phyloP scores from a whole-genome alignment of 2,797 vertebrate species.

The Mionectes olivaceus region DNA sequence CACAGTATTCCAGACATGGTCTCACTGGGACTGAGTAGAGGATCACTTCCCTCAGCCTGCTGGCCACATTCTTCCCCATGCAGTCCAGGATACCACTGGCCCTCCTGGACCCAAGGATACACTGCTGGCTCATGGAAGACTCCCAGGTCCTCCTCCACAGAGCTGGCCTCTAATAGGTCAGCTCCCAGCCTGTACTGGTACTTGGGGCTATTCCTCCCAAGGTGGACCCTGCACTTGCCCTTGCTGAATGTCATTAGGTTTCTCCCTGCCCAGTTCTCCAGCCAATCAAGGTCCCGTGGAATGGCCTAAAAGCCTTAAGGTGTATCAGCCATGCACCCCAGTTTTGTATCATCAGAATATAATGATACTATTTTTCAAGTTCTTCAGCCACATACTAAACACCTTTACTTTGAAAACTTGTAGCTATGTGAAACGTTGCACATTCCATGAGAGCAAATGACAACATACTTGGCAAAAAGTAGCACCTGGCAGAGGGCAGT shows the following conservation, averaged over 20 bases:
- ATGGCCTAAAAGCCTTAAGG: not conserved
- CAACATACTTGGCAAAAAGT: not conserved
- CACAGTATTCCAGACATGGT: not conserved
- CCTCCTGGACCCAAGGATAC: not conserved
- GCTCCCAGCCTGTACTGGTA: not conserved
- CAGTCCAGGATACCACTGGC: not conserved
- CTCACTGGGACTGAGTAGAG: rapidly evolving
- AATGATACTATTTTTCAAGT: not conserved
- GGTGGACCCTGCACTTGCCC: not conserved
- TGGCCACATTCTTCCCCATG: not conserved
- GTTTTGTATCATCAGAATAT: not conserved
- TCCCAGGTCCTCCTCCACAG: not conserved
- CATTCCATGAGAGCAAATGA: not conserved
- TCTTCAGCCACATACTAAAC: not conserved
- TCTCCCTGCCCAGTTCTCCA: not conserved
- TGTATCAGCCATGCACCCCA: not conserved
- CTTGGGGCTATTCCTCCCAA: not conserved
- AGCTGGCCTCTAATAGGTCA: not conserved
- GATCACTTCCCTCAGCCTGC: not conserved
- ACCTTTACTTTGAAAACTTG: not conserved
- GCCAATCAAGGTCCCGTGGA: not conserved
- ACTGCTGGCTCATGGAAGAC: not conserved
- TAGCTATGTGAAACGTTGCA: not conserved
- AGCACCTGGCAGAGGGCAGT: not conserved
- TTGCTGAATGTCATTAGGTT: rapidly evolving